Evolutionary conservation across 2,113 vertebrate species (phyloP), one percentile per base, ranked within the genome.

Genomic region (Odontophorus gujanensis): DNA sequence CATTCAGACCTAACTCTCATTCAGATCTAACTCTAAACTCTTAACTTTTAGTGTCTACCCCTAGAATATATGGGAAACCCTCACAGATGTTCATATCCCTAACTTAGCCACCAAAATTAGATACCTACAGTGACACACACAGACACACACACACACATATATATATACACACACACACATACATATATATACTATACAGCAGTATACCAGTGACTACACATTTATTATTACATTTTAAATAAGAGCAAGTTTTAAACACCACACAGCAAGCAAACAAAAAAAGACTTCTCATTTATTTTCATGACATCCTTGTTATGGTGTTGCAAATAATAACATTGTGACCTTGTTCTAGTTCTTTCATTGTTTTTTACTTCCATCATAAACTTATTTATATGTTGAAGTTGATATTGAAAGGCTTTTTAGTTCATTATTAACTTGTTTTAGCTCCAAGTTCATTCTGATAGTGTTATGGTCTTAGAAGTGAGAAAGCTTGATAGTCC

Each of bases 271-370:
- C 0, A 4, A 6, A 3, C 2, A 1, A 7, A 38, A 55, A 63
- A n/a, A n/a, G n/a, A 0, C 1, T 1, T 3, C 32, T 30, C 8
- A 34, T 62, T 4, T 63, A 3, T 67, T 62, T 57, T 47, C 13
- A 30, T 76, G 2, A 38, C 2, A 11, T 79, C 10, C 15, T 78
- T 53, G 34, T 32, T 77, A 65, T 75, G 45, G 30, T 51, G 4
- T n/a, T 76, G 36, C 32, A 71, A 81, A 45, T 53, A 84, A 50
- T 71, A 47, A 75, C 38, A 79, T 2, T n/a, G 9, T 68, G n/a
- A 66, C 40, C 43, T 81, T n/a, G 20, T 90, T 78, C 63, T 80
- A 2, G 72, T 63, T 30, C 7, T 59, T 92, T 75, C 59, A 26
- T 75, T 66, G 18, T 67, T 76, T 6, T 19, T 32, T 74, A 21